phyloP scores from a whole-genome alignment of 2,888 invertebrate species.

The Norana najaformis region DNA sequence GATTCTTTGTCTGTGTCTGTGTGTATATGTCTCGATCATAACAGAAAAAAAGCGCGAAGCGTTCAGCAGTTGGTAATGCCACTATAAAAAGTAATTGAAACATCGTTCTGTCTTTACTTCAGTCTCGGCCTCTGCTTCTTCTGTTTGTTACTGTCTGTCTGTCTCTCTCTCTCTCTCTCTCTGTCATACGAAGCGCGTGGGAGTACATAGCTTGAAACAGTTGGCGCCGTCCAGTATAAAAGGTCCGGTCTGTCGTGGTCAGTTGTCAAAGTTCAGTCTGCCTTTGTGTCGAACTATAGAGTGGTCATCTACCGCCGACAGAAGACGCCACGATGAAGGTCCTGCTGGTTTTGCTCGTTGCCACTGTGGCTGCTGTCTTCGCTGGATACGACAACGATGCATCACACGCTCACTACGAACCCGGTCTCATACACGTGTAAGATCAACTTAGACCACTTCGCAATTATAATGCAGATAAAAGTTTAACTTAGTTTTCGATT shows the following conservation, averaged over 20 bases:
- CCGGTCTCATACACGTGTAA: constrained; percentile 18
- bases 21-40: too few species aligned
- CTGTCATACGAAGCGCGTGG: background rate
- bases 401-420: constrained; percentile 15
- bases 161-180: background rate
- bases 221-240: background rate
- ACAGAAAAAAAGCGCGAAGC: too few species aligned
- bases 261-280: background rate
- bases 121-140: too few species aligned
- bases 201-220: background rate
- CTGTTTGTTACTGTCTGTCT: background rate
- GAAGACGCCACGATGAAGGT: background rate
- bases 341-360: background rate
- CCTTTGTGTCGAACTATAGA: background rate
- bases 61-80: too few species aligned
- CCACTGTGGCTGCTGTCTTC: background rate
- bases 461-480: background rate
- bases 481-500: background rate
- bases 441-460: background rate
- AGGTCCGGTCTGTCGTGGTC: background rate
- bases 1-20: too few species aligned
- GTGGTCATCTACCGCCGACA: background rate
- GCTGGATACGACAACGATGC: background rate
- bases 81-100: too few species aligned
- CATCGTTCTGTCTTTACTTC: too few species aligned